Base-by-base conservation (phyloP, 2,113 vertebrate species). In the Riparia riparia region DNA sequence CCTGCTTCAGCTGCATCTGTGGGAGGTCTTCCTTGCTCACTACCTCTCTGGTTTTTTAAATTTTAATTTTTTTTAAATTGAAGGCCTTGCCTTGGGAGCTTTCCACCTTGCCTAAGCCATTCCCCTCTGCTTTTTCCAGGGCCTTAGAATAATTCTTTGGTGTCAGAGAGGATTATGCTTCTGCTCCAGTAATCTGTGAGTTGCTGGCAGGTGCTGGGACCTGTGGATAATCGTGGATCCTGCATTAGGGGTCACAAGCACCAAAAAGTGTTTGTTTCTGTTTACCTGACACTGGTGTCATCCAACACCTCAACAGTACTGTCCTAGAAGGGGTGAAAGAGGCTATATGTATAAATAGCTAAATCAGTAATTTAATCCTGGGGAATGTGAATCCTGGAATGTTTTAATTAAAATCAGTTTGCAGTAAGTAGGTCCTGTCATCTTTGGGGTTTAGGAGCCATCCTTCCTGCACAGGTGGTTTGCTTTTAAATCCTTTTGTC, bases 361-460 rank as follows among this genome's bases (percentile, higher is more conserved):
- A 81, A 81, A 0, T 78, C 72, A 37, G 92, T 90, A 95, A 94
- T 81, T 82, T 50, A 86, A 90, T 73, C 86, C 86, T 39, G 41
- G 25, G 96, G 92, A 93, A 93, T 96, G 88, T 17, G 45, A 57
- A 63, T 90, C 69, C 92, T 89, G 90, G 92, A 89, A 95, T 96
- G 85, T 95, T 96, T 92, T 96, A 92, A 96, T 96, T 96, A 96
- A 96, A 94, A 83, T 83, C 56, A 58, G 44, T 96, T 94, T 88
- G 85, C 44, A 80, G 19, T 90, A 88, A 82, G 44, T 34, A 73
- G 63, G 60, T 73, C n/a, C 51, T 58, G 11, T 82, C 54, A 10
- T 95, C 84, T 80, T 51, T 49, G 47, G 79, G 41, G 20, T 86
- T 90, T 93, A 86, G 82, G 68, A 89, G 29, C 79, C 22, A 53